A percentile compares a stretch with the other conserved stretches of the same genome.
Evolutionary conservation across 2,113 vertebrate species (phyloP).

Genomic region (Orycteropus afer): DNA sequence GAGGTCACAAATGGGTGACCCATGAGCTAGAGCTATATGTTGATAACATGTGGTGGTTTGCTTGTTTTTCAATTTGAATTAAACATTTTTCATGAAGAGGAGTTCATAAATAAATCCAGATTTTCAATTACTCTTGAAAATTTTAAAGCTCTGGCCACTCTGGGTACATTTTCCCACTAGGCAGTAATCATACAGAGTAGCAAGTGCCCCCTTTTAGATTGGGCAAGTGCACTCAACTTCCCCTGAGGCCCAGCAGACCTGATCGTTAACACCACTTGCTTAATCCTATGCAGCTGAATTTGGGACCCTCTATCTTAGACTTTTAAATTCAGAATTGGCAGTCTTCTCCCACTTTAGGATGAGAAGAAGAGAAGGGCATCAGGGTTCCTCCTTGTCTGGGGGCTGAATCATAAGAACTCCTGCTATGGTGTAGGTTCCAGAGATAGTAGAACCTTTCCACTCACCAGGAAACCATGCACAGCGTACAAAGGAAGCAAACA

Average conservation of each 20-base stretch:
- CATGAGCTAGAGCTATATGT: neutral
- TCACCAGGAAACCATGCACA: neutral
- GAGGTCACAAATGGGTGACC: neutral
- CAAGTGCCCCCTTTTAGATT: neutral
- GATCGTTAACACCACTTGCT: neutral
- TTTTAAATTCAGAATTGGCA: neutral
- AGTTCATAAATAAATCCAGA: neutral
- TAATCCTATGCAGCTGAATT: neutral
- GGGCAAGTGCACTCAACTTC: fast-evolving
- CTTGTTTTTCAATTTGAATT: neutral
- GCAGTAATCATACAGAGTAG: too few relatives aligned
- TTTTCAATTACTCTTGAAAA: neutral
- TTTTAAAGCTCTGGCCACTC: neutral
- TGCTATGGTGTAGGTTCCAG: neutral
- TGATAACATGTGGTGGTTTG: neutral
- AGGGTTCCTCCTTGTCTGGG: neutral
- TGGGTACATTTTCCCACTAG: neutral
- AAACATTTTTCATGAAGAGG: neutral
- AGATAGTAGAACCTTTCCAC: neutral
- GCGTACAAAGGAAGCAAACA: neutral
- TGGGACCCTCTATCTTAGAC: neutral
- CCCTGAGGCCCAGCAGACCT: neutral
- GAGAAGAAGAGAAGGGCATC: neutral
- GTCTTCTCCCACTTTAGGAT: neutral
- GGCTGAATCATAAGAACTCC: neutral